Evolutionary conservation across 2,888 invertebrate species (phyloP), one percentile per base, ranked within the genome.

Genomic region (Allolobophora icterica): DNA sequence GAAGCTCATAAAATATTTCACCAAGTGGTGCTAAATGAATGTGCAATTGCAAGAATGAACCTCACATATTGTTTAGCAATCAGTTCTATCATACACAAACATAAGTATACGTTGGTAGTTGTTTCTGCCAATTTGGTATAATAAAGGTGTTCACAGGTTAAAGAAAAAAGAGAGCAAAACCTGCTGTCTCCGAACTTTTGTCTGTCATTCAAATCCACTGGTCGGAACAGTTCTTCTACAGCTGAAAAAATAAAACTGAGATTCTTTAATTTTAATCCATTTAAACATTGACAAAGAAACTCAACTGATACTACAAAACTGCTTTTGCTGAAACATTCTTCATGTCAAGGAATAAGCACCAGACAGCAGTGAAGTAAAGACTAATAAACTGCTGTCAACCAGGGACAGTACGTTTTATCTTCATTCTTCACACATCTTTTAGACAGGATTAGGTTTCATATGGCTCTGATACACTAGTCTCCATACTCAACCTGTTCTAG

Each of bases 201-300:
- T 24, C 94, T 93, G 58, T 94, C 94, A 91, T 91, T 94, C 58
- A 93, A 4, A 8, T 87, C 87, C 21, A 38, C 90, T 6, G 94
- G 92, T 52, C 93, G 92, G 91, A 95, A 94, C 92, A 95, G 93
- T 89, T 95, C 95, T 89, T 95, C 95, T 92, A 95, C 94, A 92
- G 94, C 94, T 95, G 92, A 17, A 93, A n/a, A 91, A 90, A 89
- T 42, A 89, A 35, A 87, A 4, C 8, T 13, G 11, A n/a, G 71
- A 71, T n/a, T 71, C 8, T n/a, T n/a, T 71, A 71, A n/a, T 71
- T n/a, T 13, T 8, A n/a, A 5, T n/a, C 30, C 30, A 71, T 71
- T 42, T 52, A 52, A 52, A 15, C 6, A 52, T 17, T 52, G 52
- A 24, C 52, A 52, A 19, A 52, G 52, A 1, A 19, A 52, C 15